Base-by-base conservation (phyloP, 2,888 invertebrate genomes). In the Drepana falcataria region DNA sequence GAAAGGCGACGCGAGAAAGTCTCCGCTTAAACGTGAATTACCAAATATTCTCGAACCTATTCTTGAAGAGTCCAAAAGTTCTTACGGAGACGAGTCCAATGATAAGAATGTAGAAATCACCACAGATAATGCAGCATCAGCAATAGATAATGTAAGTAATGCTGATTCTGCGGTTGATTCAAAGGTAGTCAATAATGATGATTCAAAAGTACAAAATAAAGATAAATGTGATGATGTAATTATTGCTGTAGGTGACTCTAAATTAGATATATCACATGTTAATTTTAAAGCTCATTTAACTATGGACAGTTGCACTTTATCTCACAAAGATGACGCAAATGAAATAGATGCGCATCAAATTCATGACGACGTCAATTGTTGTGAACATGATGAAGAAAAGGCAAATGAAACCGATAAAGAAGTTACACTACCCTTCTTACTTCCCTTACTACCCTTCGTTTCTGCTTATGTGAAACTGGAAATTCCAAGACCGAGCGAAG, bases 1-100 rank as follows among this genome's bases (percentile, higher is more conserved):
- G 56, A 77, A 70, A 6, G 74, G 79, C 2, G 77, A 71, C 51
- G 75, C 79, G 0, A 81, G 69, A 47, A 81, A 79, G 59, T 83
- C 86, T 0, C 83, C 86, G 0, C 61, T 65, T 9, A 87, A 85
- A 69, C 59, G 63, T 3, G 77, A 80, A 3, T 48, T 59, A 33
- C 35, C 71, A 5, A 73, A 60, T 35, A 47, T 75, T 7, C 64
- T 91, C 2, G 91, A 91, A 65, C 88, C 91, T 1, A 91, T 91
- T 61, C 63, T 88, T 48, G 91, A 91, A 64, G 91, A 91, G 65
- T 89, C 89, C 0, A 91, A 91, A 65, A 85, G 85, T 61, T 87
- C 85, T 2, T 81, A 79, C 37, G 77, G 79, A 4, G 85, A 87
- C 53, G 84, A 87, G 56, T 79, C 82, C 4, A 70, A 71, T 41